phyloP scores from a whole-genome alignment of 2,113 vertebrate species.

The Tricholaema leucomelas region DNA sequence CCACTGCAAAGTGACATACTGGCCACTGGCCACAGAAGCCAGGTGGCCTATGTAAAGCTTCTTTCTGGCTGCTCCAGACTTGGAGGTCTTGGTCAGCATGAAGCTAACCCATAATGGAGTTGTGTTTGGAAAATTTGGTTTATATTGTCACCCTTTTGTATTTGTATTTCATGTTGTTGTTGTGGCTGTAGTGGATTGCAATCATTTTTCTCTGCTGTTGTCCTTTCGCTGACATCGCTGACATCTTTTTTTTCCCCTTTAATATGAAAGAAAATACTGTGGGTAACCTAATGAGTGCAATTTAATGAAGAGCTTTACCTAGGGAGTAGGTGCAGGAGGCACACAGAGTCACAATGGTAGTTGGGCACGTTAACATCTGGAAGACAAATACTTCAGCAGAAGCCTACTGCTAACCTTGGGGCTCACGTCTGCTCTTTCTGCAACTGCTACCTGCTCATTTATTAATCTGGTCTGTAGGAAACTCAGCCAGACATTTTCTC shows the following conservation, averaged over 20 bases:
- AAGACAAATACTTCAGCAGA: slow-evolving; percentile 9
- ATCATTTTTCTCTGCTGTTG: neutral
- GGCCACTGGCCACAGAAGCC: neutral
- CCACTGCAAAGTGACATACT: neutral
- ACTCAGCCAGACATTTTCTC: neutral
- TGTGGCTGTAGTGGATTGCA: neutral
- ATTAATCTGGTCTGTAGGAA: slow-evolving; percentile 3
- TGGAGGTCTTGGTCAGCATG: neutral
- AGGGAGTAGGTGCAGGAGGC: neutral
- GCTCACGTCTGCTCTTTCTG: neutral
- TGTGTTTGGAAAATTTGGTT: neutral
- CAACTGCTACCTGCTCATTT: slow-evolving; percentile 8
- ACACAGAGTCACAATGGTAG: neutral
- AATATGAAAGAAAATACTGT: neutral
- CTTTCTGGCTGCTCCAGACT: neutral
- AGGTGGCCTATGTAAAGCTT: neutral
- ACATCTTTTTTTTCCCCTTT: neutral
- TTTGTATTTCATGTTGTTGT: neutral
- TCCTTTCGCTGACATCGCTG: neutral
- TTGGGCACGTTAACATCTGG: neutral
- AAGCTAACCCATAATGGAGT: neutral
- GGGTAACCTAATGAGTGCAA: neutral
- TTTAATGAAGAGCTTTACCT: neutral
- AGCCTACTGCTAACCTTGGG: neutral
- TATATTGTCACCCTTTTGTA: neutral